Evolutionary conservation across 2,888 invertebrate species (phyloP).

Genomic region (Heteromurus nitidus): DNA sequence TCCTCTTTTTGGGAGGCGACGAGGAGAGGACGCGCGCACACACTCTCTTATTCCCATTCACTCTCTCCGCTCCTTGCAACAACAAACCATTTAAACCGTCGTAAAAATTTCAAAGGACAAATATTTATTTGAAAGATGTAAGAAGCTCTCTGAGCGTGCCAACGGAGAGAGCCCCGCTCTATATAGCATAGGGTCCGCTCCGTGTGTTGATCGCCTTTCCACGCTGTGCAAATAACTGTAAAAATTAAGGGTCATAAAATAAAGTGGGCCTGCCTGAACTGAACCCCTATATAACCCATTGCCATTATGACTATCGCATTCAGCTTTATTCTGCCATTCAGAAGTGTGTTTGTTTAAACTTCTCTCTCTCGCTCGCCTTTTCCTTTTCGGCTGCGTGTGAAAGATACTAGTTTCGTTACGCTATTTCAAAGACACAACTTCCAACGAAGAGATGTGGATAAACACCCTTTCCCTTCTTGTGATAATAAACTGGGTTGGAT

Average conservation of each 20-base stretch:
- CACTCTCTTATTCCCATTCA: slow-evolving; percentile 49
- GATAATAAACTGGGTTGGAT: slow-evolving; percentile 35
- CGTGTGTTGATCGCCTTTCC: slow-evolving; percentile 48
- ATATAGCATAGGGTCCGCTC: slow-evolving; percentile 7
- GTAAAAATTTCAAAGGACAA: slow-evolving; percentile 63
- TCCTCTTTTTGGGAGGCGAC: slow-evolving; percentile 42
- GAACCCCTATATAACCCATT: slow-evolving; percentile 31
- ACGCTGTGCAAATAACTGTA: slow-evolving; percentile 65
- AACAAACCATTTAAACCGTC: slow-evolving; percentile 61
- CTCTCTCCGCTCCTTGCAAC: slow-evolving; percentile 44
- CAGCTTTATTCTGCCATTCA: slow-evolving; percentile 2
- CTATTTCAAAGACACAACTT: neutral
- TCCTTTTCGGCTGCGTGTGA: neutral
- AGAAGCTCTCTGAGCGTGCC: slow-evolving; percentile 23
- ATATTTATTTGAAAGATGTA: slow-evolving; percentile 62
- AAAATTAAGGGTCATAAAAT: slow-evolving; percentile 65
- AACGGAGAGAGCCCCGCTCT: slow-evolving; percentile 25
- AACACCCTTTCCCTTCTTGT: slow-evolving; percentile 21
- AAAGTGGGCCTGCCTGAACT: slow-evolving; percentile 58
- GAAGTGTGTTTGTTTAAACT: neutral
- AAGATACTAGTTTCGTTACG: neutral
- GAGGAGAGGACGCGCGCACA: no score
- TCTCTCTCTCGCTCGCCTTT: neutral
- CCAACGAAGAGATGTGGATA: neutral
- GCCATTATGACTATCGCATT: slow-evolving; percentile 14